Base-by-base conservation (phyloP, 2,888 invertebrate genomes). In the Drosophila dives region DNA sequence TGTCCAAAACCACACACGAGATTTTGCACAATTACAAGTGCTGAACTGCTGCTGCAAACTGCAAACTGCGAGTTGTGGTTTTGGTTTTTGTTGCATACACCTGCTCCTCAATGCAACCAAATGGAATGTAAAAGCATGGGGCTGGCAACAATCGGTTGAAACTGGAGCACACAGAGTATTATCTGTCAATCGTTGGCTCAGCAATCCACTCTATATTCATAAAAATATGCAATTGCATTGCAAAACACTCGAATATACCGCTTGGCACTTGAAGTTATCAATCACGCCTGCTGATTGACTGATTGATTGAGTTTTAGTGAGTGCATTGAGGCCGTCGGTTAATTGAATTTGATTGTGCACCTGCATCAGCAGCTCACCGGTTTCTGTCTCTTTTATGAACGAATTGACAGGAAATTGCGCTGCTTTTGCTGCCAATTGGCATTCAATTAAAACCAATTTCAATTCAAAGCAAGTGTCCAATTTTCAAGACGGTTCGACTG, bases 401-500 rank as follows among this genome's bases (percentile, higher is more conserved):
- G 55, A 65, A 72, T 79, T 65, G 72, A 61, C 75, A 82, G 84
- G 84, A 84, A 87, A 85, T 85, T 83, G 86, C 68, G 50, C 75
- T 74, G 74, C 80, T 77, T 63, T 63, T 50, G 71, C 56, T 64
- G 68, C 42, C 74, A 79, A 81, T 80, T 87, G 76, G 48, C 61
- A 79, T 75, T 88, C 83, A 82, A 87, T 83, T 85, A 81, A 72
- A 79, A 63, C 64, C 66, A 76, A 82, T 87, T 72, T 60, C 61
- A 82, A 69, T 64, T 42, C 54, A 36, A 69, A 42, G 34, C 45
- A 61, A n/a, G 11, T 8, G 36, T n/a, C 23, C 15, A 5, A 20
- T 11, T 33, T 26, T 29, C 8, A n/a, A 38, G 38, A 10, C 5
- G 2, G 20, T 12, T 3, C 29, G 42, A 32, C 20, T 3, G 0